Conservation (phyloP, 2,888 invertebrate genomes). For the Ennomos erosarius region DNA sequence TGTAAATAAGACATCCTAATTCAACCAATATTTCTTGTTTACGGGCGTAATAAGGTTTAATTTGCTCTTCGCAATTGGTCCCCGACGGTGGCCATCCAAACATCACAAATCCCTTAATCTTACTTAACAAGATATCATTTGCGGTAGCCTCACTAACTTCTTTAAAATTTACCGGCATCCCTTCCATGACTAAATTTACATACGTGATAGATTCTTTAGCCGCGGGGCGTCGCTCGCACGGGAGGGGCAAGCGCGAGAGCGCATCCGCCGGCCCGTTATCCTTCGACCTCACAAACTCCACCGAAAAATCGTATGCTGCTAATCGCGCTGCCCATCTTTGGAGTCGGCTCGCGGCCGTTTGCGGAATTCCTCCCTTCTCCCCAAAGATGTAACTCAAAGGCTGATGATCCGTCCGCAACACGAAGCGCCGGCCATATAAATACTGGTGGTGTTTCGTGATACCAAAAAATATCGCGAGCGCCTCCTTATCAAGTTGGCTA, state of each 20-base stretch:
- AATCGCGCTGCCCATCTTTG: constrained; percentile 3
- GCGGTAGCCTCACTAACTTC: too few species aligned
- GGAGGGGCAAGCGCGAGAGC: background rate
- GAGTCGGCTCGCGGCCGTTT: constrained; percentile 2
- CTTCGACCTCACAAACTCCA: constrained; percentile 2
- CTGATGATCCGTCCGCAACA: background rate
- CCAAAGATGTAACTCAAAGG: constrained; percentile 10
- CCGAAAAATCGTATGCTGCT: background rate
- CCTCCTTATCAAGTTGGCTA: background rate
- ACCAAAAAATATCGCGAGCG: background rate
- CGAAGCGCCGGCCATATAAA: background rate
- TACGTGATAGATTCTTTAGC: constrained; percentile 15
- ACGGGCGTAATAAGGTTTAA: background rate
- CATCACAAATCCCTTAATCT: too few species aligned
- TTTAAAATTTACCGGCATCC: too few species aligned
- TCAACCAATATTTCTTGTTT: constrained; percentile 6
- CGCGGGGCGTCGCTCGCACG: background rate
- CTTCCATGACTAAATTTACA: too few species aligned
- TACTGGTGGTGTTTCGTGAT: background rate
- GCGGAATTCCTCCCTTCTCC: constrained; percentile 1
- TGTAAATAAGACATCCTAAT: constrained; percentile 35
- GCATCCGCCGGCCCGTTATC: background rate
- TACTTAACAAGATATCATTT: too few species aligned
- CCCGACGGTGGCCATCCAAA: too few species aligned
- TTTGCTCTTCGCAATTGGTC: too few species aligned